Evolutionary conservation across 2,888 invertebrate genomes (phyloP), one percentile per base, ranked within the genome.

Genomic region (Magallana nippona): DNA sequence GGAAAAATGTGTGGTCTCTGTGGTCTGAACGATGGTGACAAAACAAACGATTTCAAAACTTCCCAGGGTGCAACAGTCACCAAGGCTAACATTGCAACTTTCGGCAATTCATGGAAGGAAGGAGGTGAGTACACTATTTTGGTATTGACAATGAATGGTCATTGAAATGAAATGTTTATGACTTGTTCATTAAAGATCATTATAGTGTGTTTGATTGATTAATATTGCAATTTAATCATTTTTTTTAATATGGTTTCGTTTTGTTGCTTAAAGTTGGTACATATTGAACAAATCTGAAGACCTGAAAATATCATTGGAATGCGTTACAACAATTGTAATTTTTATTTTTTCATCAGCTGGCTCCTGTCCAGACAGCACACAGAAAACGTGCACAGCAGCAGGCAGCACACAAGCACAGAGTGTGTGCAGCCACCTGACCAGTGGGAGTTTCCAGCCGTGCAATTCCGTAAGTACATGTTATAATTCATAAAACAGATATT

Each of bases 1-100:
- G 97, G 97, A 91, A 96, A 96, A 90, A 97, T 97, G 0, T 96
- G 96, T 86, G 98, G 98, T 83, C 95, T 98, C 0, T 98, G 98
- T 92, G 98, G 98, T 0, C 95, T 95, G 0, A 94, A 97, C 89
- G 97, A 98, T 93, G 96, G 97, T 0, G 95, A 96, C 90, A 94
- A 95, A 8, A 94, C 94, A 10, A 96, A 97, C 91, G 98, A 98
- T 93, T 95, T 97, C 87, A 93, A 94, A 57, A 96, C 95, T 0
- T 89, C 89, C 77, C 95, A 95, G 89, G 96, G 96, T 57, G 85
- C 83, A 82, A 87, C 92, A 11, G 89, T 89, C 8, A 84, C 87
- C 15, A 71, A 27, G 1, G 71, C 71, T 3, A 88, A 89, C 78
- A 87, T 87, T 15, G 86, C 87, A 15, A 89, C 87, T 55, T 93